Percentiles rank a stretch among this genome's conserved stretches.
Conservation (phyloP, 1,140 invertebrate species). For the Penaeus indicus region DNA sequence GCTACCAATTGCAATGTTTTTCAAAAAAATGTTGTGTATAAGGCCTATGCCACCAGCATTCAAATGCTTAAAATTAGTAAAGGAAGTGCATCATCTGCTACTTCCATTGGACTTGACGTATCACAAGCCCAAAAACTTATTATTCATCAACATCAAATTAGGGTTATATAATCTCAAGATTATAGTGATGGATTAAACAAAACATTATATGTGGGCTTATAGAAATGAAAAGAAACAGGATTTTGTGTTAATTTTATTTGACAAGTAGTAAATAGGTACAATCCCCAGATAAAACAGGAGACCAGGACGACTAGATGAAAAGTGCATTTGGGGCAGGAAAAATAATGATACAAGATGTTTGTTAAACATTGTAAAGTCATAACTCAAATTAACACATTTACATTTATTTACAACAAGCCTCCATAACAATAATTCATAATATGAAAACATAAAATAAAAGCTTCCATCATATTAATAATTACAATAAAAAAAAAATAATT, state of each 20-base stretch:
- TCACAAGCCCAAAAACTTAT: too few relatives aligned
- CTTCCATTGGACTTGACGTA: too few relatives aligned
- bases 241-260: constrained; percentile 39
- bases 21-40: too few relatives aligned
- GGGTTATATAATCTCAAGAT: too few relatives aligned
- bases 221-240: constrained; percentile 8
- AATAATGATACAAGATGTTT: constrained; percentile 23
- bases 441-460: background rate
- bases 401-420: constrained; percentile 42
- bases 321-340: constrained; percentile 36
- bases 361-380: constrained; percentile 40
- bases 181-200: too few relatives aligned
- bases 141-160: too few relatives aligned
- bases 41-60: too few relatives aligned
- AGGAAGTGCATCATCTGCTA: too few relatives aligned
- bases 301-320: constrained; percentile 36
- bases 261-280: constrained; percentile 34
- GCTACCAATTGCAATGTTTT: too few relatives aligned
- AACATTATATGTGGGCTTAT: too few relatives aligned
- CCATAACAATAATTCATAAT: constrained; percentile 25
- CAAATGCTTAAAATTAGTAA: too few relatives aligned
- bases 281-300: constrained; percentile 29
- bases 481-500: background rate
- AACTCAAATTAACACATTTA: constrained; percentile 36
- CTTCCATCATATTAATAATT: constrained; percentile 1